Conservation (phyloP, 2,113 vertebrate genomes). For the Vidua chalybeata region DNA sequence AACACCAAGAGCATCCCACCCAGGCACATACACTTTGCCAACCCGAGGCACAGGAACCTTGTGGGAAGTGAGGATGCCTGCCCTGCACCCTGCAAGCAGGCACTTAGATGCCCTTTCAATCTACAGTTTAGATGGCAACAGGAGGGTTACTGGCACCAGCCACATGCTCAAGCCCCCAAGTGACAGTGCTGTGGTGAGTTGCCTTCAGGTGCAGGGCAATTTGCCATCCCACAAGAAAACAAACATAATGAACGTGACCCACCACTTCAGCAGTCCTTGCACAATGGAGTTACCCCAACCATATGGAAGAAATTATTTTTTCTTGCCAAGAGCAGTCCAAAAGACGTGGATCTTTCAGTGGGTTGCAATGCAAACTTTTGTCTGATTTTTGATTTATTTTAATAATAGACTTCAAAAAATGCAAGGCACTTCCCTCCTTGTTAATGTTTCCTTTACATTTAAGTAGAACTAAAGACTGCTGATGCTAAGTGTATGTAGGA, state of each 20-base stretch:
- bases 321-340: not conserved
- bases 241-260: not conserved
- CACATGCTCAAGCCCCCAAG: accelerated
- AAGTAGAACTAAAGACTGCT: constrained; percentile 38
- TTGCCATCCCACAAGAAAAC: constrained; percentile 11
- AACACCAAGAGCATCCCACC: not conserved
- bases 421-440: constrained; percentile 31
- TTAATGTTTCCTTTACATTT: not conserved
- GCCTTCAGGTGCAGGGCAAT: not conserved
- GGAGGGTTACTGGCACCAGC: not conserved
- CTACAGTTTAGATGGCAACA: not conserved
- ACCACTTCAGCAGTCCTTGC: not conserved
- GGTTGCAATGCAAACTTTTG: not conserved
- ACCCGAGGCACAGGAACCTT: not conserved
- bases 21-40: not conserved
- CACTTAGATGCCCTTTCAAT: not conserved
- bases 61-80: not conserved
- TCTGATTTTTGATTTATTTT: constrained; percentile 19
- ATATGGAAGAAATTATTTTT: constrained; percentile 9
- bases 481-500: not conserved
- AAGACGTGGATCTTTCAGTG: not conserved
- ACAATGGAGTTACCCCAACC: not conserved
- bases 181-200: accelerated
- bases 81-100: not conserved
- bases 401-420: constrained; percentile 29